Conservation (phyloP, 2,888 invertebrate genomes). For the Mimachlamys varia region DNA sequence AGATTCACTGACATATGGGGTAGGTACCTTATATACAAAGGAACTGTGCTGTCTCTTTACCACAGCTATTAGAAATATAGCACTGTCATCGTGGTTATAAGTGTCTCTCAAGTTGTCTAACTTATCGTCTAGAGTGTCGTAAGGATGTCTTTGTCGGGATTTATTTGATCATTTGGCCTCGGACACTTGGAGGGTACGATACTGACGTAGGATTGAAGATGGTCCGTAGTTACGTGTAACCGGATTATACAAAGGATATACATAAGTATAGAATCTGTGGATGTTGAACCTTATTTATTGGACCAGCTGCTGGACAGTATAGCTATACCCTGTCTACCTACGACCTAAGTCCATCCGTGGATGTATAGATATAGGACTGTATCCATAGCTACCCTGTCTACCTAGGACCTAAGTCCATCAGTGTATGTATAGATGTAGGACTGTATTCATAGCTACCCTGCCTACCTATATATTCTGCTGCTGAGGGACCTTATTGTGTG, state of each 20-base stretch:
- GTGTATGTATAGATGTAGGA: background rate
- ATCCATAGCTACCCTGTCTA: background rate
- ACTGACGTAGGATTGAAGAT: background rate
- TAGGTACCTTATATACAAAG: background rate
- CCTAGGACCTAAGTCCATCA: no score
- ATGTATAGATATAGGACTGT: background rate
- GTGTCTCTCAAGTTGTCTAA: background rate
- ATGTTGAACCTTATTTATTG: no score
- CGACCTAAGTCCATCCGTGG: no score
- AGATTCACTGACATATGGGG: background rate
- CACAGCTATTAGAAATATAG: conserved; percentile 11
- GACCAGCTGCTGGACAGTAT: no score
- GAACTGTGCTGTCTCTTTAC: background rate
- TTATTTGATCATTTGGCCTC: background rate
- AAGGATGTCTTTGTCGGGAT: background rate
- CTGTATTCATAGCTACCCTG: background rate
- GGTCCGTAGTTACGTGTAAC: no score
- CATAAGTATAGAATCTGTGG: no score
- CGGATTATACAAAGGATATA: no score
- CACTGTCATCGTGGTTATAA: background rate
- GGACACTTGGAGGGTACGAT: background rate
- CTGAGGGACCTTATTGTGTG: background rate
- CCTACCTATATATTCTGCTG: background rate
- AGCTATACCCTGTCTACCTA: no score
- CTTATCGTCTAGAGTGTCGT: background rate